phyloP scores from a whole-genome alignment of 2,113 vertebrate species.

The Ranitomeya variabilis region DNA sequence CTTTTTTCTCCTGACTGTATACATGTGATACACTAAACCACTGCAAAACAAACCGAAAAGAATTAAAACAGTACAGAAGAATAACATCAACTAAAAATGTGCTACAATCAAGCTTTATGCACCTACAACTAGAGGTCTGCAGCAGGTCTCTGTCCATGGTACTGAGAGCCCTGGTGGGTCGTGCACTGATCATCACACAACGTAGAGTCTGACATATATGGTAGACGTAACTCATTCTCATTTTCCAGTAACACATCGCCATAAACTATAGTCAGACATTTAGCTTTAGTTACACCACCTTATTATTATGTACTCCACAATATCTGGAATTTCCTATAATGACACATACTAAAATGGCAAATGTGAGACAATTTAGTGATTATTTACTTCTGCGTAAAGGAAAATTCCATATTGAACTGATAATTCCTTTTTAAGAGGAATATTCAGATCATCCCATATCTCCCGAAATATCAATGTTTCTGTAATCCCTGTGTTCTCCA shows the following conservation, averaged over 20 bases:
- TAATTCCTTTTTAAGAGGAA: background rate
- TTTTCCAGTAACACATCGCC: background rate
- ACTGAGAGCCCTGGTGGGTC: background rate
- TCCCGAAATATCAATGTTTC: background rate
- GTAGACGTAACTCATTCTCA: background rate
- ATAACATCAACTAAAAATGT: background rate
- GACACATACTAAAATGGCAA: background rate
- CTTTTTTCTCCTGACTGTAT: too few relatives aligned
- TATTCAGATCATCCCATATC: background rate
- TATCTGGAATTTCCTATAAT: background rate
- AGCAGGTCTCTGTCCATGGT: constrained; percentile 21
- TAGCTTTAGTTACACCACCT: background rate
- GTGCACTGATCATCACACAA: background rate
- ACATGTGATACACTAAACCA: background rate
- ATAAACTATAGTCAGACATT: background rate
- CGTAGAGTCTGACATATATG: background rate
- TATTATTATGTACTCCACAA: background rate
- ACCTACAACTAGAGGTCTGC: background rate
- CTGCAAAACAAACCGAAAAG: background rate
- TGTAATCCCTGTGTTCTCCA: background rate
- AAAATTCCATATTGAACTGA: background rate
- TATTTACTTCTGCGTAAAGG: background rate
- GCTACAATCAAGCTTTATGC: background rate
- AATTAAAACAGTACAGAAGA: background rate
- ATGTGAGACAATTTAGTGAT: background rate